A percentile compares a stretch with the other conserved stretches of the same genome.
These are phyloP conservation scores for Heliconius congener DNA, from an alignment of 1,140 invertebrate genomes.

Conservation along the genomic window DNA sequence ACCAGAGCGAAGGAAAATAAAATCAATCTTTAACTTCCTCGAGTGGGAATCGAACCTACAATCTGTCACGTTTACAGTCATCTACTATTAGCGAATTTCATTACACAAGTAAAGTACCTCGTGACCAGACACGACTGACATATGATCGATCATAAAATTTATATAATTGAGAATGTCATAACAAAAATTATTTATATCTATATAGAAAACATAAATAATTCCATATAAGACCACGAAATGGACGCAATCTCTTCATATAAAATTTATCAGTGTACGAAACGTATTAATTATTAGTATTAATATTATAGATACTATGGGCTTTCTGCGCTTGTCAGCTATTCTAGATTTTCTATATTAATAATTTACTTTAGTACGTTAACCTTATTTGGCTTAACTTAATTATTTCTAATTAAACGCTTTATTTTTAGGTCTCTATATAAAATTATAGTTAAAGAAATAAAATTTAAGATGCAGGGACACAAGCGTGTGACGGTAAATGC, in stretches of 20 bases:
- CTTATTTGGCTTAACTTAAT: neutral
- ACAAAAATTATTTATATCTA: neutral
- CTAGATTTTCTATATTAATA: neutral
- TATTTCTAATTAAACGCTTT: neutral
- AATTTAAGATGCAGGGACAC: too few species aligned
- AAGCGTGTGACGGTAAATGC: too few species aligned
- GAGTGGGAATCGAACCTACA: too few species aligned
- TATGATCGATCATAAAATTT: neutral
- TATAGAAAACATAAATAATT: neutral
- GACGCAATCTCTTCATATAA: conserved; percentile 25
- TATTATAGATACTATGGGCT: neutral
- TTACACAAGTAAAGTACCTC: neutral
- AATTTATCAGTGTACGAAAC: conserved; percentile 25
- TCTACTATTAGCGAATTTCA: too few species aligned
- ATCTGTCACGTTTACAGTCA: too few species aligned
- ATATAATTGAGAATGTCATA: conserved; percentile 2
- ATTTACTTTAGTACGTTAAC: neutral
- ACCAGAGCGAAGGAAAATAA: too few species aligned
- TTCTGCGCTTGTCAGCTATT: neutral
- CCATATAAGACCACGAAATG: neutral
- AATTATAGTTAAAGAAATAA: too few species aligned
- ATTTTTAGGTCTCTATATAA: neutral
- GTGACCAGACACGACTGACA: neutral
- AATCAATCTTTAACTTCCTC: too few species aligned
- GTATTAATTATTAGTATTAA: conserved; percentile 29